Evolutionary conservation across 2,113 vertebrate species (phyloP).

Genomic region (Catagonus wagneri): DNA sequence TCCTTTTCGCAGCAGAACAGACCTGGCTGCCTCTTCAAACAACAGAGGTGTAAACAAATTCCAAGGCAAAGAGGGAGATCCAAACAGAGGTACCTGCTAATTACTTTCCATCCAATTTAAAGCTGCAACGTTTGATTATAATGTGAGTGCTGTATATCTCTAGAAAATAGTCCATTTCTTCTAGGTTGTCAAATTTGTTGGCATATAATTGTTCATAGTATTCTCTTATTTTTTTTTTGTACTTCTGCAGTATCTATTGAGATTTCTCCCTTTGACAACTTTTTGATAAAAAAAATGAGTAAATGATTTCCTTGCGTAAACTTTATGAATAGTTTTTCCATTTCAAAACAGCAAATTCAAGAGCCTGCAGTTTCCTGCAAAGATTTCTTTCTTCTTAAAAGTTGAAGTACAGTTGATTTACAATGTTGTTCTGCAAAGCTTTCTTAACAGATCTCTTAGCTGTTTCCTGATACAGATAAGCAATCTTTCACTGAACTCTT

Average conservation of each 20-base stretch:
- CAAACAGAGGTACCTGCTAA: neutral
- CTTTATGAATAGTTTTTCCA: neutral
- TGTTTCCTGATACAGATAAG: neutral
- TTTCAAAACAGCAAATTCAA: neutral
- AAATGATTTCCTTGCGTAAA: constrained; percentile 11
- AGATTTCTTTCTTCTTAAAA: neutral
- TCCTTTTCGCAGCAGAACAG: neutral
- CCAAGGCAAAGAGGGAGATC: neutral
- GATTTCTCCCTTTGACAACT: neutral
- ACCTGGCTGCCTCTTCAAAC: neutral
- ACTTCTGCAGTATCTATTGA: too few relatives aligned
- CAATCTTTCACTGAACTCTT: neutral
- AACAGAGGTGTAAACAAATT: neutral
- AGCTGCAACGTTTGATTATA: neutral
- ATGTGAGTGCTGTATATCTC: neutral
- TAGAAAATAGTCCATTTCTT: too few relatives aligned
- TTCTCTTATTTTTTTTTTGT: too few relatives aligned
- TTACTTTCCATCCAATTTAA: constrained; percentile 7
- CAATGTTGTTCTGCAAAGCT: neutral
- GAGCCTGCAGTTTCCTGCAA: neutral
- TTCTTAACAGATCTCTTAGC: neutral
- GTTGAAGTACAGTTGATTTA: too few relatives aligned
- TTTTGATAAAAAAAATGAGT: constrained; percentile 22
- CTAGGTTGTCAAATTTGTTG: too few relatives aligned
- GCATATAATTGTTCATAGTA: too few relatives aligned